Conservation (phyloP, 2,888 invertebrate species). For the Chalcosyrphus nemorum region DNA sequence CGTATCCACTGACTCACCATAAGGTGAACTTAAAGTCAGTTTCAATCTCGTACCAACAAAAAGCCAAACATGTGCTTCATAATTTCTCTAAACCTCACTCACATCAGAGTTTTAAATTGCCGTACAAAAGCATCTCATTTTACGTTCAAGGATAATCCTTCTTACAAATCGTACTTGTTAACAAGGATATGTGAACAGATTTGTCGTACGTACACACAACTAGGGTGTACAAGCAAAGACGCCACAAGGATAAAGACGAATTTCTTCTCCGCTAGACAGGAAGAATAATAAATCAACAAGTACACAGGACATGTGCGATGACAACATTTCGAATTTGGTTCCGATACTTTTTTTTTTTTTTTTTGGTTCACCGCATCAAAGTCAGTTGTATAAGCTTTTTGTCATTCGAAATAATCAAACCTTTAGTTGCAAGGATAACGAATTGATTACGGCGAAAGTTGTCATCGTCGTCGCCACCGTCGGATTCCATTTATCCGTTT, state of each 20-base stretch:
- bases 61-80: no score
- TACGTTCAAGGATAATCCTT: not conserved
- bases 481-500: constrained; percentile 61
- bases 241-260: constrained; percentile 56
- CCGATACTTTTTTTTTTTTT: not conserved
- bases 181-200: constrained; percentile 2
- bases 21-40: no score
- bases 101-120: no score
- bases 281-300: constrained; percentile 71
- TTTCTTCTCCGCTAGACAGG: constrained; percentile 65
- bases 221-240: not conserved
- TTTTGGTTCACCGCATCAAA: not conserved
- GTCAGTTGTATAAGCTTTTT: constrained; percentile 54
- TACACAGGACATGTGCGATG: constrained; percentile 69
- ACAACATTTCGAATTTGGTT: constrained; percentile 62
- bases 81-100: no score
- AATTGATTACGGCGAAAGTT: constrained; percentile 63
- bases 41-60: no score
- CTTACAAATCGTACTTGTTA: constrained; percentile 18
- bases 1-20: no score
- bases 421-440: not conserved
- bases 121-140: constrained; percentile 24
- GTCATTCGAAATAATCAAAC: constrained; percentile 55
- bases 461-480: no score
- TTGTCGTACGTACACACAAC: not conserved